Base-by-base conservation (phyloP, 1,140 invertebrate species). In the Drosophila eugracilis region DNA sequence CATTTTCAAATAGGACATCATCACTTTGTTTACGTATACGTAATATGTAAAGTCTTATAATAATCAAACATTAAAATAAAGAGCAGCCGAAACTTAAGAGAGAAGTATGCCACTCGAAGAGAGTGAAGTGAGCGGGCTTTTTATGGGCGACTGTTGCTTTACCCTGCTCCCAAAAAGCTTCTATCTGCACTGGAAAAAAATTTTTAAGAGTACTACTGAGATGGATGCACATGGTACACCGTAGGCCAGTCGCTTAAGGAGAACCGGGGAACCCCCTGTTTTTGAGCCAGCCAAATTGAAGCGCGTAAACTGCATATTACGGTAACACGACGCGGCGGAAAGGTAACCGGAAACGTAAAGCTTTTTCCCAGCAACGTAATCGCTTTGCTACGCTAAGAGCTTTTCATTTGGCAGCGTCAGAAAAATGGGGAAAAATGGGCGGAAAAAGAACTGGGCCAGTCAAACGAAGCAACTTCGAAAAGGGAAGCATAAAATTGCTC, bases 401-500 rank as follows among this genome's bases (percentile, higher is more conserved):
- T 86, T 86, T 86, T 69, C 59, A 74, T 76, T 79, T 74, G 55
- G 39, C 32, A 28, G 26, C 26, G 37, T n/a, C 58, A n/a, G 58
- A 32, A 19, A 42, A 53, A 55, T 24, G 30, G 39, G 34, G 49
- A 41, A 59, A 62, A 55, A 50, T 57, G 71, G 57, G 41, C 44
- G 65, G 58, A 72, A 60, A 60, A 73, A 39, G 30, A 85, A 81
- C 73, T 81, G 72, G 80, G 67, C 26, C 69, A 72, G 54, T 60
- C 60, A 44, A 62, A 84, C 77, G 62, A 86, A 70, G 53, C 37
- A 60, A 74, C 80, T 76, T 60, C 65, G 44, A 88, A 81, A 84
- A 74, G 60, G 77, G 69, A 86, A 85, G 67, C 74, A 55, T 66
- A 50, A 88, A 86, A 86, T 88, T 81, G 78, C 76, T 79, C 76